These are phyloP conservation scores for Leptopilina myrica DNA, from an alignment of 2,888 invertebrate genomes.

Conservation along the genomic window DNA sequence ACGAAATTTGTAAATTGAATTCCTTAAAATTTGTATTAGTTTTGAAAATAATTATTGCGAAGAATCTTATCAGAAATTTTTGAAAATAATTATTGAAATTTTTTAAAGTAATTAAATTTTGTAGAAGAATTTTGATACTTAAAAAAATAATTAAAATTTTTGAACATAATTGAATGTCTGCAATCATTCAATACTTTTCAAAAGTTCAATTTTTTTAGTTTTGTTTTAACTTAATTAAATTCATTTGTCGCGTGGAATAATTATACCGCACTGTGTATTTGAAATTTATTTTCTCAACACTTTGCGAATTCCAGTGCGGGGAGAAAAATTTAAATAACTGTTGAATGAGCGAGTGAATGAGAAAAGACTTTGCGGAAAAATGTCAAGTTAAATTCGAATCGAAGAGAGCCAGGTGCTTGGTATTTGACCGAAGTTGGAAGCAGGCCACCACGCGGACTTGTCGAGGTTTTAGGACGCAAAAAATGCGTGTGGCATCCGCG, in stretches of 20 bases:
- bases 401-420: conserved; percentile 33
- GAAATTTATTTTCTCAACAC: conserved; percentile 2
- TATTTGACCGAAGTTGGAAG: conserved; percentile 35
- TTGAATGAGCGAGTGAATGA: conserved; percentile 19
- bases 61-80: too few species aligned
- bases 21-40: too few species aligned
- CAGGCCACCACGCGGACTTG: conserved; percentile 35
- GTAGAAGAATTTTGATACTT: too few species aligned
- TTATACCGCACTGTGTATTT: neutral
- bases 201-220: too few species aligned
- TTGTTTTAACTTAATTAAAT: neutral
- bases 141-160: too few species aligned
- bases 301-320: neutral
- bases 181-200: too few species aligned
- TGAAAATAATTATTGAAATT: too few species aligned
- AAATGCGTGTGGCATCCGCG: conserved; percentile 74
- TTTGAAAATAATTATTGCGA: too few species aligned
- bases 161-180: too few species aligned
- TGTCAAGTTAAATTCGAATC: conserved; percentile 29
- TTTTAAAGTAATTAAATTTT: too few species aligned
- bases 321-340: conserved; percentile 30
- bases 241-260: neutral
- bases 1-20: too few species aligned
- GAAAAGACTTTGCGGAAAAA: conserved; percentile 21
- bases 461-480: conserved; percentile 67